These are phyloP conservation scores for Neogale vison DNA, from an alignment of 2,113 vertebrate species.

Conservation along the genomic window DNA sequence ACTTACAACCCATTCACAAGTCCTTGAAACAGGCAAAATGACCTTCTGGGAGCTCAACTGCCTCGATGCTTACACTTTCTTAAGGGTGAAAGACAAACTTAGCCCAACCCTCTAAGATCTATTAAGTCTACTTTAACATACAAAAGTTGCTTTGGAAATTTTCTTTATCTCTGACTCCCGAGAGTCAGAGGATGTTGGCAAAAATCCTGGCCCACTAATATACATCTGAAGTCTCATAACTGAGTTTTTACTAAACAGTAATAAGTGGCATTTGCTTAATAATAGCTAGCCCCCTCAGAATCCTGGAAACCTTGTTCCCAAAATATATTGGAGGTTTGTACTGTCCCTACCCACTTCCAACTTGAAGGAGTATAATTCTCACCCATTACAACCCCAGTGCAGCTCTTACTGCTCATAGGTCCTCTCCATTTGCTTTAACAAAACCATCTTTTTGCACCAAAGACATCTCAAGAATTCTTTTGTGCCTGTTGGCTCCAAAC, in stretches of 20 bases:
- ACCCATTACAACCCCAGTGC: background rate
- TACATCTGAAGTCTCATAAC: background rate
- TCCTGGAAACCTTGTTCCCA: background rate
- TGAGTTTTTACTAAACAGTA: background rate
- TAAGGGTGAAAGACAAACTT: background rate
- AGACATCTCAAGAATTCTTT: background rate
- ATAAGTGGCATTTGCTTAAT: background rate
- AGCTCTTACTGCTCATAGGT: background rate
- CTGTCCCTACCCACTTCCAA: background rate
- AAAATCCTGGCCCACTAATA: background rate
- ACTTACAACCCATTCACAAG: background rate
- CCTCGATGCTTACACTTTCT: background rate
- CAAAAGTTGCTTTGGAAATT: background rate
- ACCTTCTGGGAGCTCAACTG: background rate
- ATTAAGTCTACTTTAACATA: background rate
- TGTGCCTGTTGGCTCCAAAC: background rate
- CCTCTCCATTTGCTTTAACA: background rate
- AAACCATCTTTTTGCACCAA: background rate
- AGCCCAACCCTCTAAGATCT: background rate
- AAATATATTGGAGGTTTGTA: background rate
- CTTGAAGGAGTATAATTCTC: background rate
- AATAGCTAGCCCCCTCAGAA: background rate
- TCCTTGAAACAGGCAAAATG: background rate
- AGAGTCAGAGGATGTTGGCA: background rate
- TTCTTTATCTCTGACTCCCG: background rate